A percentile compares a stretch with the other conserved stretches of the same genome.
These are phyloP conservation scores for Lindbergichthys nudifrons DNA, from an alignment of 2,797 vertebrate genomes.

Conservation along the genomic window DNA sequence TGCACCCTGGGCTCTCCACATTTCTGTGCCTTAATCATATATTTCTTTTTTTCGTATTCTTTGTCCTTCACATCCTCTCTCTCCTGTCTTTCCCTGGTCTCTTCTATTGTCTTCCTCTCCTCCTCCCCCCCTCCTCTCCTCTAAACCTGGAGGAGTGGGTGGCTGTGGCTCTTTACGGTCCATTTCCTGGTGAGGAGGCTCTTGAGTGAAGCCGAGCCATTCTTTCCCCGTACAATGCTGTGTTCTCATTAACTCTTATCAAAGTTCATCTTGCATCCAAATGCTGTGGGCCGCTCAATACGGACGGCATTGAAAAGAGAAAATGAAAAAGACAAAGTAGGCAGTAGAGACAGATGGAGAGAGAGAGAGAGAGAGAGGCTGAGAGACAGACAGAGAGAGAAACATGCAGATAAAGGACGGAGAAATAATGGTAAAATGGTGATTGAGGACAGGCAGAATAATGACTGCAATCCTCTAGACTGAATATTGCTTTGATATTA, in stretches of 20 bases:
- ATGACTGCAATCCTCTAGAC: conserved; percentile 57
- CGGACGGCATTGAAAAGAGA: conserved; percentile 65
- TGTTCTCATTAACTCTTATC: conserved; percentile 89
- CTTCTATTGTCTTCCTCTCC: conserved; percentile 46
- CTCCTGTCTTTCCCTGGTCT: conserved; percentile 24
- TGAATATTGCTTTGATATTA: conserved; percentile 68
- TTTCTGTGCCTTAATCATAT: conserved; percentile 27
- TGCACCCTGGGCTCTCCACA: conserved; percentile 3
- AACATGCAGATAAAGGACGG: conserved; percentile 62
- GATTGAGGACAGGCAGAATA: conserved; percentile 67
- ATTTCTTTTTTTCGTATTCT: conserved; percentile 17
- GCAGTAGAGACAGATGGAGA: conserved; percentile 4
- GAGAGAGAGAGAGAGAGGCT: neutral
- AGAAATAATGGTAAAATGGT: conserved; percentile 79
- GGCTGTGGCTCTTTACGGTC: conserved; percentile 70
- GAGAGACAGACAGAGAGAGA: conserved; percentile 17
- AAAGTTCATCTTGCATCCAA: conserved; percentile 88
- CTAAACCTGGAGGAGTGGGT: conserved; percentile 57
- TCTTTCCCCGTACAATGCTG: conserved; percentile 81
- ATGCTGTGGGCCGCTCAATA: conserved; percentile 77
- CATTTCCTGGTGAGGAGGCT: conserved; percentile 81
- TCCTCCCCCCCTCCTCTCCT: conserved; percentile 33
- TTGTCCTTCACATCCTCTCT: conserved; percentile 21
- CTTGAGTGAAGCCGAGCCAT: conserved; percentile 77
- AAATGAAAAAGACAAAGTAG: conserved; percentile 74